Evolutionary conservation across 2,888 invertebrate species (phyloP), one percentile per base, ranked within the genome.

Genomic region (Dorcus parallelipipedus): DNA sequence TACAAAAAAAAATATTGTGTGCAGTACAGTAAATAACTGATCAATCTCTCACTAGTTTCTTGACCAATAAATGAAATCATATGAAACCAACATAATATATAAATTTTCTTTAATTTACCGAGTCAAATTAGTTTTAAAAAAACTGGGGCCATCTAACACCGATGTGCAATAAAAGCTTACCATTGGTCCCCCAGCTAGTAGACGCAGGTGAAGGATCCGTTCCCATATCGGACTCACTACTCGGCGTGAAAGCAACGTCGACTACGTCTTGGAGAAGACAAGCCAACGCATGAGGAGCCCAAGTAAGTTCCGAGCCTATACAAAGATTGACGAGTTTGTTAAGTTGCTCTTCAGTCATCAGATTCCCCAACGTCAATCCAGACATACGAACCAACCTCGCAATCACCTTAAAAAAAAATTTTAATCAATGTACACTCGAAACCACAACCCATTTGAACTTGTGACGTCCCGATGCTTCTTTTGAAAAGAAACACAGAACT

Each of bases 261-360:
- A 79, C 65, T 9, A 75, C 71, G 60, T 79, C 95, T 81, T 94
- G 93, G 10, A 96, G 78, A 5, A 96, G 82, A 69, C 94, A 94
- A 23, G 91, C 90, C 62, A 95, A 85, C 14, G 95, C 93, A 76
- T 95, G 95, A 0, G 92, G 85, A 1, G 92, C 90, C 95, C 95
- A 95, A 10, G 90, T 87, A 64, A 90, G 85, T 70, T 85, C 85
- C 58, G 83, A 82, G 71, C 86, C 84, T 42, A 87, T 84, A 58
- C 87, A 90, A 59, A 91, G 83, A 54, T 88, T 84, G 57, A 95
- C 86, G 64, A 96, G 81, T 58, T 87, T 87, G 67, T 91, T 83
- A 59, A 95, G 82, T 73, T 93, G 91, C 9, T 87, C 84, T 62
- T 91, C 88, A 40, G 86, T 89, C 78, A 95, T 84, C 56, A 94